Evolutionary conservation across 2,797 vertebrate genomes (phyloP).

Genomic region (Eptatretus atami): DNA sequence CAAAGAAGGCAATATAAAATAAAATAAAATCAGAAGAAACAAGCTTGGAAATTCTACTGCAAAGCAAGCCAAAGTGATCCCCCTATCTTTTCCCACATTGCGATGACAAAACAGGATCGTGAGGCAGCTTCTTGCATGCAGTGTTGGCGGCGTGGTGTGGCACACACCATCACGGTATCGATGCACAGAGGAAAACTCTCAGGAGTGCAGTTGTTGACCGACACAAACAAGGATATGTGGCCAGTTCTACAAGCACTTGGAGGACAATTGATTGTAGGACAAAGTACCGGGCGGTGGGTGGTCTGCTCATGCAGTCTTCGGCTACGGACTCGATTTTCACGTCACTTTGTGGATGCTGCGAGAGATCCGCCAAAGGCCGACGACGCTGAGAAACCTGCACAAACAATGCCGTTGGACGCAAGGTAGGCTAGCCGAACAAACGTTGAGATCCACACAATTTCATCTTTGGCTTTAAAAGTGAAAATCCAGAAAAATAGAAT

Average conservation of each 20-base stretch:
- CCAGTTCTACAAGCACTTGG: not conserved
- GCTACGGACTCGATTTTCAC: constrained; percentile 9
- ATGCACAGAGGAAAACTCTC: constrained; percentile 10
- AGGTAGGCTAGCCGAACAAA: constrained; percentile 10
- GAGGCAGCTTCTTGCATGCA: constrained; percentile 10
- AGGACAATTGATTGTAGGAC: too few species aligned
- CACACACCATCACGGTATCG: constrained; percentile 10
- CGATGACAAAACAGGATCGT: constrained; percentile 18
- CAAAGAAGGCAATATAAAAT: too few species aligned
- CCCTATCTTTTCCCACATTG: not conserved
- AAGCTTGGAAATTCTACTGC: too few species aligned
- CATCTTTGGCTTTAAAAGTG: too few species aligned
- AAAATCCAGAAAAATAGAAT: too few species aligned
- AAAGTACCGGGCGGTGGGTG: constrained; percentile 10
- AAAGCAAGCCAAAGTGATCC: too few species aligned
- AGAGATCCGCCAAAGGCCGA: constrained; percentile 10
- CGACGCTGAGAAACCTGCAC: constrained; percentile 11
- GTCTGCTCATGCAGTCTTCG: constrained; percentile 10
- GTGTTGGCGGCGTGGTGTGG: constrained; percentile 10
- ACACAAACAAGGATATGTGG: constrained; percentile 9
- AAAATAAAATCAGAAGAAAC: too few species aligned
- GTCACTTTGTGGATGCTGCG: constrained; percentile 10
- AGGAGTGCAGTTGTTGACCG: constrained; percentile 11
- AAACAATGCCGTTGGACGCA: constrained; percentile 11
- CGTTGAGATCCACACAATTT: too few species aligned